phyloP scores from a whole-genome alignment of 2,797 vertebrate species.

The Danio choprae region DNA sequence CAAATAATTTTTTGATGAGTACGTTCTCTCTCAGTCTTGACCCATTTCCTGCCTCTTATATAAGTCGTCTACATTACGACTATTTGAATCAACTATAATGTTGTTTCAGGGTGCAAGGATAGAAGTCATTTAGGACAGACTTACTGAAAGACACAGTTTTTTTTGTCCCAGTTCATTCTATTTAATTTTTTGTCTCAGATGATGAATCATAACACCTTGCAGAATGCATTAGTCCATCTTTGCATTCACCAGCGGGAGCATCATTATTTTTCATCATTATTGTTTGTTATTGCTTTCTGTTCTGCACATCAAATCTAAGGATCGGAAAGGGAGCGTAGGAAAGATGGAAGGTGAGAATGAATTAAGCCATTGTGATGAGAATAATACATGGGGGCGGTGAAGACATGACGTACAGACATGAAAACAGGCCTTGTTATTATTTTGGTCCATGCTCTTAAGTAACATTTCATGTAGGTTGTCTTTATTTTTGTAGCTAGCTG shows the following conservation, averaged over 20 bases:
- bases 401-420: not conserved
- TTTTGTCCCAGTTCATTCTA: conserved; percentile 7
- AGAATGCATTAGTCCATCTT: conserved; percentile 48
- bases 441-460: not conserved
- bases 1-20: conserved; percentile 24
- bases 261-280: conserved; percentile 48
- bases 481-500: not conserved
- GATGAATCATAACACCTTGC: conserved; percentile 50
- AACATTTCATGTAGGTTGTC: not conserved
- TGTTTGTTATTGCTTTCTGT: conserved; percentile 38
- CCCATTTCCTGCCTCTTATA: conserved; percentile 42
- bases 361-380: not conserved
- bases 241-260: conserved; percentile 39
- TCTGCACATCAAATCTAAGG: conserved; percentile 39
- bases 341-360: conserved; percentile 13
- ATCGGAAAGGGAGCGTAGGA: not conserved
- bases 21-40: conserved; percentile 11
- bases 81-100: conserved; percentile 40
- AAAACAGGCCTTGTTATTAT: not conserved
- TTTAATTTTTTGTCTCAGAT: conserved; percentile 1
- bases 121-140: conserved; percentile 39
- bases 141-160: conserved; percentile 1
- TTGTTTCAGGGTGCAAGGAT: conserved; percentile 22
- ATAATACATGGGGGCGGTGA: not conserved
- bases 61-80: conserved; percentile 39